Evolutionary conservation across 1,140 invertebrate genomes (phyloP).

Genomic region (Branchinecta lynchi): DNA sequence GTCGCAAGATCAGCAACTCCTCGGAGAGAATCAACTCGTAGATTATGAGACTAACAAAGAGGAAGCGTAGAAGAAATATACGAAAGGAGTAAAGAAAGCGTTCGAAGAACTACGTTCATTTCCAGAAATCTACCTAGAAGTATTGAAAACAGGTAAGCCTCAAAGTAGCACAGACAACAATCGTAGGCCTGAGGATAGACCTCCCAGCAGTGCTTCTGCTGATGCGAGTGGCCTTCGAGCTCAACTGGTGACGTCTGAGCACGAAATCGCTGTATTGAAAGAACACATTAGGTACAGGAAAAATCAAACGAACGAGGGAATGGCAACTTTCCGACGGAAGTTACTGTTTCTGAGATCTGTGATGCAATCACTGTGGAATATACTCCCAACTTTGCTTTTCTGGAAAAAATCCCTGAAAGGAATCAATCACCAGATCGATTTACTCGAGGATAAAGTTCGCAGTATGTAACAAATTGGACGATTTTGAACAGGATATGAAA

Average conservation of each 20-base stretch:
- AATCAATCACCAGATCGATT: background rate
- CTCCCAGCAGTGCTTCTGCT: no score
- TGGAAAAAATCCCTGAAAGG: constrained; percentile 9
- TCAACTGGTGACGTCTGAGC: no score
- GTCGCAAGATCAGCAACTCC: constrained; percentile 3
- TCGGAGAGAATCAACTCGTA: no score
- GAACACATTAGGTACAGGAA: background rate
- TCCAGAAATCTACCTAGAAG: constrained; percentile 6
- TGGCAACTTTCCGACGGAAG: background rate
- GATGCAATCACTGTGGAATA: background rate
- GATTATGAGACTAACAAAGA: no score
- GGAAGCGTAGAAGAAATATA: no score
- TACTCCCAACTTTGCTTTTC: constrained; percentile 6
- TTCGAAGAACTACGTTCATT: constrained; percentile 5
- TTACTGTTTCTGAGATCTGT: constrained; percentile 6
- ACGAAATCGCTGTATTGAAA: background rate
- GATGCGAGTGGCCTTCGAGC: no score
- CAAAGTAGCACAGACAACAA: constrained; percentile 1
- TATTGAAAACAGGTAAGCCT: constrained; percentile 6
- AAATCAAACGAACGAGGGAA: constrained; percentile 9
- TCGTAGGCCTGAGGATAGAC: constrained; percentile 4
- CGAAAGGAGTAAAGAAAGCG: no score
- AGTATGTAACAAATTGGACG: no score
- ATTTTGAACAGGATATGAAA: no score
- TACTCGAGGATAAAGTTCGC: no score